Conservation (phyloP, 2,888 invertebrate species). For the Phaedon cochleariae region DNA sequence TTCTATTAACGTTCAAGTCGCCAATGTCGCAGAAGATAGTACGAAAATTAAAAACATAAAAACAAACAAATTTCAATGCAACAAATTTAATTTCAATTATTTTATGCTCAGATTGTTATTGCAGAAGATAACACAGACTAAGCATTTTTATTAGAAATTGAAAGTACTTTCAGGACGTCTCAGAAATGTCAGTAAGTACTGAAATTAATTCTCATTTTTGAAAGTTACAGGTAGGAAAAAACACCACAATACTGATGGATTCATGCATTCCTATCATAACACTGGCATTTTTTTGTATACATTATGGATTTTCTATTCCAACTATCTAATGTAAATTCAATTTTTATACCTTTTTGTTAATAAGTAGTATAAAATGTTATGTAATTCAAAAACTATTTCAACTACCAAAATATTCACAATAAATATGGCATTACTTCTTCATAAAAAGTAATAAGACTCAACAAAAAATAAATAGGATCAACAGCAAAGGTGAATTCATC, state of each 20-base stretch:
- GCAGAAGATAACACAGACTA: no score
- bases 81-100: no score
- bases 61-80: no score
- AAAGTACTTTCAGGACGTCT: no score
- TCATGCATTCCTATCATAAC: background rate
- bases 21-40: no score
- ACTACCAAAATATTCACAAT: constrained; percentile 23
- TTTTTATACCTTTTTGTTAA: background rate
- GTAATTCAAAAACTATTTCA: constrained; percentile 34
- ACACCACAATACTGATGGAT: background rate
- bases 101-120: no score
- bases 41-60: no score
- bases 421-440: constrained; percentile 22
- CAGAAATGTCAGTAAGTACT: no score
- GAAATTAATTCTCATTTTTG: no score
- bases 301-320: background rate
- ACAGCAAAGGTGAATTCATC: constrained; percentile 20
- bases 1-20: no score
- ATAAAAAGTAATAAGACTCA: constrained; percentile 20
- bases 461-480: constrained; percentile 18
- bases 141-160: no score
- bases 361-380: constrained; percentile 38
- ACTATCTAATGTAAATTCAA: background rate
- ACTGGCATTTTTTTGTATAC: background rate
- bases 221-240: no score